Percentiles rank a stretch among this genome's conserved stretches.
Evolutionary conservation across 2,113 vertebrate genomes (phyloP).

Genomic region (Holacanthus passer): DNA sequence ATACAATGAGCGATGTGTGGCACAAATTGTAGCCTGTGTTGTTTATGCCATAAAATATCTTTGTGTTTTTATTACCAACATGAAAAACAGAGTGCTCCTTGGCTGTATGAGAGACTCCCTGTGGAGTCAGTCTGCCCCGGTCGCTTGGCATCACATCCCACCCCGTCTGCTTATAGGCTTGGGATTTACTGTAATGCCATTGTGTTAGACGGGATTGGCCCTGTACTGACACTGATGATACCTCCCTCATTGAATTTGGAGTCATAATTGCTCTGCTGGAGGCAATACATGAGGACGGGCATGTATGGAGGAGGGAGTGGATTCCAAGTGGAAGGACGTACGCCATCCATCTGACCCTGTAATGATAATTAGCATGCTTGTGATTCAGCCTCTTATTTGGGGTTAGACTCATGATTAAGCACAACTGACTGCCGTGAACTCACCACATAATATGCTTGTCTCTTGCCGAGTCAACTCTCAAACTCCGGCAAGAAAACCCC

Average conservation of each 20-base stretch:
- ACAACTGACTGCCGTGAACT: conserved; percentile 52
- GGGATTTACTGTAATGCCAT: conserved; percentile 81
- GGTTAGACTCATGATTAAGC: conserved; percentile 44
- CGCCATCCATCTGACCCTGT: conserved; percentile 21
- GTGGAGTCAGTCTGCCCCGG: conserved; percentile 51
- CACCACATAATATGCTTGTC: conserved; percentile 21
- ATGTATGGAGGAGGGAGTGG: conserved; percentile 41
- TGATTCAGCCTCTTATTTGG: conserved; percentile 45
- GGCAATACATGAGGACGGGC: conserved; percentile 51
- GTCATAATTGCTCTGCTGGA: conserved; percentile 57
- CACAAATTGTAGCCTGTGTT: conserved; percentile 51
- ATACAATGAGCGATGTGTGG: conserved; percentile 20
- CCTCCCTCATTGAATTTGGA: conserved; percentile 72
- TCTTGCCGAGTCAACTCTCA: conserved; percentile 21
- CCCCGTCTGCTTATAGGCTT: conserved; percentile 69
- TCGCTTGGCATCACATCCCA: conserved; percentile 65
- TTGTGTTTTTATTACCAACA: conserved; percentile 25
- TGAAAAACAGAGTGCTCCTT: conserved; percentile 17
- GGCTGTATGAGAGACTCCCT: conserved; percentile 35
- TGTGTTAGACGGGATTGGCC: conserved; percentile 80
- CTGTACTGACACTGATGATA: conserved; percentile 72
- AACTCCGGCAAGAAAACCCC: conserved; percentile 29
- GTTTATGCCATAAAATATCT: conserved; percentile 14
- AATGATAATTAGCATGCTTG: conserved; percentile 38
- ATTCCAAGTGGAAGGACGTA: conserved; percentile 14